These are phyloP conservation scores for Stegodyphus dumicola DNA, from an alignment of 1,140 invertebrate genomes.

Conservation along the genomic window DNA sequence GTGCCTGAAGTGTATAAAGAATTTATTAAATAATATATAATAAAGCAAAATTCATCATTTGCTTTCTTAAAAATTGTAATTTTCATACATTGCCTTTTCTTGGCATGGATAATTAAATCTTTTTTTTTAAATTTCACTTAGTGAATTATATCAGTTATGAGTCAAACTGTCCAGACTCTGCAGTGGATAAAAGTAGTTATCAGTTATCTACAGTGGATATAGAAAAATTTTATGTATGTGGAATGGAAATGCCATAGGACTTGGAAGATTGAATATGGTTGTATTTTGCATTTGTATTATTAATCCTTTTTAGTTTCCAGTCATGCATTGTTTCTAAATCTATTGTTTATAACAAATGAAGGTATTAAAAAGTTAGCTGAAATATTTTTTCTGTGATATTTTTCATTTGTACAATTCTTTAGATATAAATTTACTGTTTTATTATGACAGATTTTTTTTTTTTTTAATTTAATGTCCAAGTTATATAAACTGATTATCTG, in stretches of 20 bases:
- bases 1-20: too few relatives aligned
- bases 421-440: slow-evolving; percentile 56
- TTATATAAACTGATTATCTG: slow-evolving; percentile 53
- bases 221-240: too few relatives aligned
- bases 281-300: slow-evolving; percentile 1
- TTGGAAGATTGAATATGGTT: neutral
- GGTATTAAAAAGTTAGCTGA: slow-evolving; percentile 49
- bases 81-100: neutral
- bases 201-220: too few relatives aligned
- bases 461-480: slow-evolving; percentile 56
- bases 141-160: too few relatives aligned
- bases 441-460: slow-evolving; percentile 51
- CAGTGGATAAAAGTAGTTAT: too few relatives aligned
- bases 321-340: slow-evolving; percentile 13
- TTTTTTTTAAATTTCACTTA: too few relatives aligned
- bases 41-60: too few relatives aligned
- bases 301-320: neutral
- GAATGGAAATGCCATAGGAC: neutral
- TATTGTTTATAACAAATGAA: slow-evolving; percentile 20
- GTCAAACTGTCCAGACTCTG: too few relatives aligned
- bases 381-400: slow-evolving; percentile 59
- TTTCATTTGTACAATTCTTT: slow-evolving; percentile 57
- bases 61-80: neutral
- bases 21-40: too few relatives aligned
- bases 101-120: neutral